These are phyloP conservation scores for Montipora sp. DNA, from an alignment of 64 coral and sea anemone genomes.

Conservation along the genomic window DNA sequence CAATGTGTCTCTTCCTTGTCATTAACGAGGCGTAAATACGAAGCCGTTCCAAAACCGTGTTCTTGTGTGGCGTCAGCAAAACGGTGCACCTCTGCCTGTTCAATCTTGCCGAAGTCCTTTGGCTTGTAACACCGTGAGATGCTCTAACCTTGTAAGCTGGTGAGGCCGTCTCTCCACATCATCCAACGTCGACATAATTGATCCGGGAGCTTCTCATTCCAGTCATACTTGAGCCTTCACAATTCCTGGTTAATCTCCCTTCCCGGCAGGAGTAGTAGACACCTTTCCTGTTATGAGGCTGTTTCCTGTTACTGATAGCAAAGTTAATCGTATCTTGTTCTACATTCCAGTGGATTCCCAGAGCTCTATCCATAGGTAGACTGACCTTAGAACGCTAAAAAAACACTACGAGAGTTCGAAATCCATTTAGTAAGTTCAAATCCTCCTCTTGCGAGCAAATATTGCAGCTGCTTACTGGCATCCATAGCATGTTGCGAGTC, in stretches of 20 bases:
- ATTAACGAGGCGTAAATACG: slow-evolving; percentile 30
- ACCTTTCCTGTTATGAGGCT: neutral
- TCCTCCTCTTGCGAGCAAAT: neutral
- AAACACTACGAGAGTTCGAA: no score
- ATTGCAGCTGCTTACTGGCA: slow-evolving; percentile 27
- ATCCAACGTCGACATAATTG: slow-evolving; percentile 10
- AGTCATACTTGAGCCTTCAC: neutral
- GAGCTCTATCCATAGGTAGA: neutral
- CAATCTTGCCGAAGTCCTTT: neutral
- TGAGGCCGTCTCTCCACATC: slow-evolving; percentile 22
- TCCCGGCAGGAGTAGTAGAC: neutral
- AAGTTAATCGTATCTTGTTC: slow-evolving; percentile 29
- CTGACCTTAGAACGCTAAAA: neutral
- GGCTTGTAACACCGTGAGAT: slow-evolving; percentile 16
- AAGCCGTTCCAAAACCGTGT: slow-evolving; percentile 49
- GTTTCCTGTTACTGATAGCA: neutral
- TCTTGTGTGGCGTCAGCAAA: slow-evolving; percentile 57
- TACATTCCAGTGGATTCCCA: slow-evolving; percentile 41
- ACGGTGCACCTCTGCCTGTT: slow-evolving; percentile 39
- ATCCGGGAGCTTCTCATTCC: neutral
- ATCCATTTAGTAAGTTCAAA: no score
- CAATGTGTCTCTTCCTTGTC: slow-evolving; percentile 9
- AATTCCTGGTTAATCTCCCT: neutral
- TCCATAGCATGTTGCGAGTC: slow-evolving; percentile 42
- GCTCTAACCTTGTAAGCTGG: neutral